Conservation (phyloP, 1,140 invertebrate genomes). For the Homalodisca vitripennis region DNA sequence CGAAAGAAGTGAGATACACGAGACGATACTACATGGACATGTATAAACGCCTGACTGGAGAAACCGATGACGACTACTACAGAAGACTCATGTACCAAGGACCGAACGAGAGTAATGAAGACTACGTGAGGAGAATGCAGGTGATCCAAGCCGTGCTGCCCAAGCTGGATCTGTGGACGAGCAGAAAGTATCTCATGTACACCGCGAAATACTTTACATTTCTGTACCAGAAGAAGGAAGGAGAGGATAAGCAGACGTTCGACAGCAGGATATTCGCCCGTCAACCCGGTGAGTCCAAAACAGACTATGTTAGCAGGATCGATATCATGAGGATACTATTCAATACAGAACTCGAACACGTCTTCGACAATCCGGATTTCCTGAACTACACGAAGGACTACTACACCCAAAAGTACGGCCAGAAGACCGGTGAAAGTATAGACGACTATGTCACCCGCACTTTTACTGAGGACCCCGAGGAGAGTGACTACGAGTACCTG, state of each 20-base stretch:
- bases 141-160: constrained; percentile 1
- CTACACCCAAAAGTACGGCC: constrained; percentile 11
- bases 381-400: constrained; percentile 7
- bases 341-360: background rate
- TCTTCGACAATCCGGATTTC: constrained; percentile 7
- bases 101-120: background rate
- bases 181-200: background rate
- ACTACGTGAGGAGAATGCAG: constrained; percentile 4
- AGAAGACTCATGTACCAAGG: constrained; percentile 14
- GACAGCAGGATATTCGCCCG: background rate
- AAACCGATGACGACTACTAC: constrained; percentile 18
- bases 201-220: constrained; percentile 12
- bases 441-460: background rate
- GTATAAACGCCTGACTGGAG: background rate
- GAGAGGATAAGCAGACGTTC: background rate
- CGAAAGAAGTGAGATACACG: constrained; percentile 6
- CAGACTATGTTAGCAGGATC: background rate
- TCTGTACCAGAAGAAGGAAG: constrained; percentile 7
- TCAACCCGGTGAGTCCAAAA: background rate
- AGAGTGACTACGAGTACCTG: constrained; percentile 12
- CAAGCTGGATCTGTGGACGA: constrained; percentile 17
- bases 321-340: background rate
- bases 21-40: constrained; percentile 21
- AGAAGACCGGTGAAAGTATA: background rate
- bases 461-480: background rate